These are phyloP conservation scores for Ophthalmolycus amberensis DNA, from an alignment of 2,113 vertebrate species.

Conservation along the genomic window DNA sequence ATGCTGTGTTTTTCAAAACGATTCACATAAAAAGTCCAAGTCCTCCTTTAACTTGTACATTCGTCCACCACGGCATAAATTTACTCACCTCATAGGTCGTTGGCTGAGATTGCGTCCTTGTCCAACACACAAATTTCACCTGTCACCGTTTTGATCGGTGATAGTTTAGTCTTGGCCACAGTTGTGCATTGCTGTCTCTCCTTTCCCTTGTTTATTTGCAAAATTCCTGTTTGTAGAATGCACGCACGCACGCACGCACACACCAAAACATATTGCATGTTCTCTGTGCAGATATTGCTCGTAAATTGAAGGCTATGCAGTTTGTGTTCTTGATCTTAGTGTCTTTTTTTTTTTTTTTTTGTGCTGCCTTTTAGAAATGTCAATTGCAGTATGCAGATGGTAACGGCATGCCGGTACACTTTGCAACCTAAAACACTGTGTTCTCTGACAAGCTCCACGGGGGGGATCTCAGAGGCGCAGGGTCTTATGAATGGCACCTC, in stretches of 20 bases:
- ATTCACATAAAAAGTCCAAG: not conserved
- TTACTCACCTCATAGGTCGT: not conserved
- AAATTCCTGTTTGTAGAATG: slow-evolving; percentile 36
- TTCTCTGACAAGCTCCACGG: slow-evolving; percentile 66
- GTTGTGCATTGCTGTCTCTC: not conserved
- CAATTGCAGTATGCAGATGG: slow-evolving; percentile 59
- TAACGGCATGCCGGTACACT: slow-evolving; percentile 67
- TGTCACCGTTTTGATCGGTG: not conserved
- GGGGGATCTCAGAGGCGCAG: slow-evolving; percentile 70
- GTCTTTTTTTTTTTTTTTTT: slow-evolving; percentile 12
- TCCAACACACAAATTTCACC: not conserved
- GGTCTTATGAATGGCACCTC: slow-evolving; percentile 70
- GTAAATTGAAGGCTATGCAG: slow-evolving; percentile 42
- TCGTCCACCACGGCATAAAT: slow-evolving; percentile 8
- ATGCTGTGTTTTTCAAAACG: not conserved
- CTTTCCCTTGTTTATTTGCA: slow-evolving; percentile 21
- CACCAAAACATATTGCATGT: slow-evolving; percentile 52
- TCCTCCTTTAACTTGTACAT: not conserved
- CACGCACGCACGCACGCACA: slow-evolving; percentile 65
- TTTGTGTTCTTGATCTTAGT: slow-evolving; percentile 45
- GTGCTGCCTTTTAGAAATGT: slow-evolving; percentile 46
- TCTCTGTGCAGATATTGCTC: slow-evolving; percentile 29
- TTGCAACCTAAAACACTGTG: slow-evolving; percentile 65
- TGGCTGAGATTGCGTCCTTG: not conserved
- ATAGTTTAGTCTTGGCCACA: not conserved